These are phyloP conservation scores for Pseudomugil tenellus DNA, from an alignment of 2,797 vertebrate species.

Conservation along the genomic window DNA sequence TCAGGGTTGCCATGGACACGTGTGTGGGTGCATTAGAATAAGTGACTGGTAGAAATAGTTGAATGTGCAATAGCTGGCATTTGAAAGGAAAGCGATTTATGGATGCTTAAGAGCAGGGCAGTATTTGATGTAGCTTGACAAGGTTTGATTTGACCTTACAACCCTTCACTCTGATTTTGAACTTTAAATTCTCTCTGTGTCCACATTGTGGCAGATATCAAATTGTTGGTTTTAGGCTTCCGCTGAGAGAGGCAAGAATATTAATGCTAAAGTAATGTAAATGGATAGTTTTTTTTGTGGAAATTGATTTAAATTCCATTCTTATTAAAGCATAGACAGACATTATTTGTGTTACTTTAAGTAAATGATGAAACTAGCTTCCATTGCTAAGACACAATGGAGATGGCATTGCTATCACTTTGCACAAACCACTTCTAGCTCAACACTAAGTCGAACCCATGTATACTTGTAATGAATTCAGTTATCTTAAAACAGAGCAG, in stretches of 20 bases:
- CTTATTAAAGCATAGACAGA: background rate
- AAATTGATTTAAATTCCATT: background rate
- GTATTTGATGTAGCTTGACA: background rate
- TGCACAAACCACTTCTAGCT: background rate
- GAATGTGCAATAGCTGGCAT: background rate
- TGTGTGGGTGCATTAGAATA: background rate
- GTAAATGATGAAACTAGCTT: background rate
- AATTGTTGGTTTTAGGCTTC: background rate
- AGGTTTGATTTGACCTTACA: background rate
- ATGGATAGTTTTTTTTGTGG: background rate
- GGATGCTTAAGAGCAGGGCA: background rate
- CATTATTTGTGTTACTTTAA: background rate
- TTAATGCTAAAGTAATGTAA: background rate
- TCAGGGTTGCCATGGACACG: constrained; percentile 6
- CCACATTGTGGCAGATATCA: background rate
- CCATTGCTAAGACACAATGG: background rate
- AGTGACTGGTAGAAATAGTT: constrained; percentile 7
- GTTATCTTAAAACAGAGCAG: constrained; percentile 43
- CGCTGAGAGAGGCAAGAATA: background rate
- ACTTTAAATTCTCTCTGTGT: background rate
- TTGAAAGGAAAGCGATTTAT: background rate
- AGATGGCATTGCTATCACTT: background rate
- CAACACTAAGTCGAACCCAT: background rate
- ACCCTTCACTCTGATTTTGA: background rate
- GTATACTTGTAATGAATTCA: constrained; percentile 45